phyloP scores from a whole-genome alignment of 1,140 invertebrate species.

The Conus betulinus region DNA sequence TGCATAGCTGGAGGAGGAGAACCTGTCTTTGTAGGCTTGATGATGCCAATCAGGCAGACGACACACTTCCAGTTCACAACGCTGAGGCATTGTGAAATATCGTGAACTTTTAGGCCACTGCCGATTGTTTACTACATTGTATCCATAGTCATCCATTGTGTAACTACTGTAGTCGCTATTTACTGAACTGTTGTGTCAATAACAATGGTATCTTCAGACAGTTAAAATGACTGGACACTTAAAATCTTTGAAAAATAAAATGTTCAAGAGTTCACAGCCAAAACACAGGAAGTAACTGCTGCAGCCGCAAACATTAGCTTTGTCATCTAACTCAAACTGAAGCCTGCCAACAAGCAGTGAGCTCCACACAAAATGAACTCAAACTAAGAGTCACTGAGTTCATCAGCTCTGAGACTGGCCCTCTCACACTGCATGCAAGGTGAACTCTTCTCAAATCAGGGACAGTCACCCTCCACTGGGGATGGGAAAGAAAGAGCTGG shows the following conservation, averaged over 20 bases:
- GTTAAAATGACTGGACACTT: not conserved
- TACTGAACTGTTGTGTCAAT: not conserved
- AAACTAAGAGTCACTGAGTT: not conserved
- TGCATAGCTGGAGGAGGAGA: slow-evolving; percentile 25
- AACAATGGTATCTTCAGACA: not conserved
- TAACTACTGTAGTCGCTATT: not conserved
- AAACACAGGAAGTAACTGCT: not conserved
- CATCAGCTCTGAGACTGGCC: not conserved
- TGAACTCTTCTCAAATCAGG: not conserved
- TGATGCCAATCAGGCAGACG: slow-evolving; percentile 1
- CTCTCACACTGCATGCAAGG: not conserved
- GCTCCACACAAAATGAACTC: not conserved
- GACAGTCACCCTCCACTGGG: not conserved
- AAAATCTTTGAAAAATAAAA: not conserved
- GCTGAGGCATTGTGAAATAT: not conserved
- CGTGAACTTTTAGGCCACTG: not conserved
- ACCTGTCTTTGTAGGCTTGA: not conserved
- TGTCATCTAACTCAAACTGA: not conserved
- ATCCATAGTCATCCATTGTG: slow-evolving; percentile 7
- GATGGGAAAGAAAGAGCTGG: not conserved
- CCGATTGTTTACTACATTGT: not conserved
- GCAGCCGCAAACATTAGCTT: not conserved
- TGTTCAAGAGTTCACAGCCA: not conserved
- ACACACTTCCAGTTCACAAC: not conserved
- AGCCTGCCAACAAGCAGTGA: not conserved